Percentiles rank a stretch among this genome's conserved stretches.
These are phyloP conservation scores for Heteractis magnifica DNA, from an alignment of 92 coral and sea anemone species.

Conservation along the genomic window DNA sequence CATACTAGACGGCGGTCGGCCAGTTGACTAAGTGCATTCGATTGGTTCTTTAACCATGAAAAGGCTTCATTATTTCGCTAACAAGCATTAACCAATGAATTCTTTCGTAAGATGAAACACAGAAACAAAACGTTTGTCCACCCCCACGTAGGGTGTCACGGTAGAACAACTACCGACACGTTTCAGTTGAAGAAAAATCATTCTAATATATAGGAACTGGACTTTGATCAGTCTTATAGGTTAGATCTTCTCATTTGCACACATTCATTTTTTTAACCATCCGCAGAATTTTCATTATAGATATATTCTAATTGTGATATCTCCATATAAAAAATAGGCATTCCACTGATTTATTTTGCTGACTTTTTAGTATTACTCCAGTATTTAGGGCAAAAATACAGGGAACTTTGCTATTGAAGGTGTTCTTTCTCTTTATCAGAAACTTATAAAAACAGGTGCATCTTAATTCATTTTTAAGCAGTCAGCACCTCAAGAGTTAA, in stretches of 20 bases:
- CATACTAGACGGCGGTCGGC: slow-evolving; percentile 3
- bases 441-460: neutral
- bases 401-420: neutral
- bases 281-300: no score
- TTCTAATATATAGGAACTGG: neutral
- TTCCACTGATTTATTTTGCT: no score
- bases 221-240: neutral
- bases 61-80: neutral
- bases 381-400: neutral
- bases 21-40: neutral
- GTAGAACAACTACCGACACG: slow-evolving; percentile 11
- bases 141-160: slow-evolving; percentile 19
- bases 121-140: slow-evolving; percentile 4
- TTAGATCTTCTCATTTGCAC: no score
- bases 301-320: no score
- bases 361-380: neutral
- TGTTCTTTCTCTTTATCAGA: neutral
- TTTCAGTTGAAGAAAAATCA: neutral
- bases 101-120: neutral
- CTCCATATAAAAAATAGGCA: no score
- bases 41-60: slow-evolving; percentile 16
- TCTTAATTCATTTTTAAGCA: neutral
- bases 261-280: no score
- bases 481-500: neutral
- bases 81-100: slow-evolving; percentile 12